These are phyloP conservation scores for Syrphus vitripennis DNA, from an alignment of 2,888 invertebrate genomes.

Conservation along the genomic window DNA sequence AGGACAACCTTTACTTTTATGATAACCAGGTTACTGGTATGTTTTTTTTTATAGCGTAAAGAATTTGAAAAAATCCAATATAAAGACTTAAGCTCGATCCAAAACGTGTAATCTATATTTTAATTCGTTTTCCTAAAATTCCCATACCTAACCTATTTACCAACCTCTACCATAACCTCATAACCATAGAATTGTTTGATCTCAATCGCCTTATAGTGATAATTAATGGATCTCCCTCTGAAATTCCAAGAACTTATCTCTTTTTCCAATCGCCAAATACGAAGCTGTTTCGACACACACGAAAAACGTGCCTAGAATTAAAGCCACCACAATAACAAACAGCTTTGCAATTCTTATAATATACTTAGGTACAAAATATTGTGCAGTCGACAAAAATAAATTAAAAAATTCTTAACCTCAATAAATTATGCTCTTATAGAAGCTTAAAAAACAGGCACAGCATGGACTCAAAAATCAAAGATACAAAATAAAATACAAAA, in stretches of 20 bases:
- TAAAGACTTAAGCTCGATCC: too few species aligned
- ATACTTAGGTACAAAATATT: not conserved
- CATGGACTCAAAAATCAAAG: not conserved
- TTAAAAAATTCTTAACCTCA: conserved; percentile 63
- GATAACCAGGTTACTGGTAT: too few species aligned
- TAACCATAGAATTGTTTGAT: conserved; percentile 53
- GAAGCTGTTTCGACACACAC: not conserved
- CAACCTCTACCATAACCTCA: not conserved
- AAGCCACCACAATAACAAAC: not conserved
- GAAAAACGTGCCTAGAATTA: conserved; percentile 58
- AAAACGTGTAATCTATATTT: too few species aligned
- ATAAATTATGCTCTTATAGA: conserved; percentile 49
- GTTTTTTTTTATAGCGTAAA: too few species aligned
- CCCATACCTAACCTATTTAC: not conserved
- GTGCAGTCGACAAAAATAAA: conserved; percentile 59
- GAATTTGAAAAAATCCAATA: too few species aligned
- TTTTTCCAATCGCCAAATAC: conserved; percentile 32
- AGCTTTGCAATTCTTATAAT: not conserved
- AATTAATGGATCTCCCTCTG: conserved; percentile 54
- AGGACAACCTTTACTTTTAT: too few species aligned
- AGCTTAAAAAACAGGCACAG: conserved; percentile 12
- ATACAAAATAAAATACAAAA: not conserved
- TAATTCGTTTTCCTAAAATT: not conserved
- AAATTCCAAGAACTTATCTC: conserved; percentile 65
- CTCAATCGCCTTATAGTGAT: conserved; percentile 52